phyloP scores from a whole-genome alignment of 2,797 vertebrate genomes.

The Mycteria americana region DNA sequence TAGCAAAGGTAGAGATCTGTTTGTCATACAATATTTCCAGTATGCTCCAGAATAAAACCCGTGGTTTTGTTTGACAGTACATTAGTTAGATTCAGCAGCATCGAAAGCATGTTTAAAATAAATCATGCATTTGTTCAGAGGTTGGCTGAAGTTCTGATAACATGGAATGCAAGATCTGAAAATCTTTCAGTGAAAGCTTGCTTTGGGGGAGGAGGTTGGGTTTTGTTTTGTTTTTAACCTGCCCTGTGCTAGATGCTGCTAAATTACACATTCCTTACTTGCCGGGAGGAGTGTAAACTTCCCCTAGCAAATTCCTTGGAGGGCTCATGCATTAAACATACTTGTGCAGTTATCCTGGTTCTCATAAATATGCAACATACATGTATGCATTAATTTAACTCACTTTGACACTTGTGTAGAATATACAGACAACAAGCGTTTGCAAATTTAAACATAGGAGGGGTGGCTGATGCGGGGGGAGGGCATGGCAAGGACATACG shows the following conservation, averaged over 20 bases:
- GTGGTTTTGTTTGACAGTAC: constrained; percentile 20
- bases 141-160: background rate
- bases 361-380: constrained; percentile 41
- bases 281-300: constrained; percentile 32
- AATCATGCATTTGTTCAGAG: background rate
- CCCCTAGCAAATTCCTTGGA: constrained; percentile 42
- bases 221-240: constrained; percentile 54
- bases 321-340: constrained; percentile 30
- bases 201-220: background rate
- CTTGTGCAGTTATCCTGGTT: constrained; percentile 11
- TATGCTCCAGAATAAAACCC: constrained; percentile 36
- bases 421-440: background rate
- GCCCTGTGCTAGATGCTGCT: background rate
- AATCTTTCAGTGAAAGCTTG: background rate
- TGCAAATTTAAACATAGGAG: background rate
- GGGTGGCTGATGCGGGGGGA: background rate
- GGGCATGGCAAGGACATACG: background rate
- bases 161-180: background rate
- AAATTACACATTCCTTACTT: constrained; percentile 42
- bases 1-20: constrained; percentile 29
- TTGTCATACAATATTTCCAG: constrained; percentile 36
- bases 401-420: constrained; percentile 10
- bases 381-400: background rate
- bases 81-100: background rate
- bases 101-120: background rate